These are phyloP conservation scores for Lophura nycthemera DNA, from an alignment of 2,113 vertebrate genomes.

Conservation along the genomic window DNA sequence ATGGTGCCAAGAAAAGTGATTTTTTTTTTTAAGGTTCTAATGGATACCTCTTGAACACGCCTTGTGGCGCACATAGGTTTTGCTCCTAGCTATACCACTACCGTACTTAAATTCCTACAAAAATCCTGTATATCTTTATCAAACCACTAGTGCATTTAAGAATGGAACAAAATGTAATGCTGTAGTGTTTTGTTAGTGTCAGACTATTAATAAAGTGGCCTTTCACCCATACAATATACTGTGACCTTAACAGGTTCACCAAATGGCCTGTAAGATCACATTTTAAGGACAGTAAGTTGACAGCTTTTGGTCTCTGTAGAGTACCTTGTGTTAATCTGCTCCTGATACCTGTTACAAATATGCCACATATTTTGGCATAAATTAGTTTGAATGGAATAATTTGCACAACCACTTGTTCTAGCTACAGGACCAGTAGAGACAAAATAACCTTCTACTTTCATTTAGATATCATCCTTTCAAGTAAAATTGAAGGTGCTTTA, in stretches of 20 bases:
- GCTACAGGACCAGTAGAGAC: not conserved
- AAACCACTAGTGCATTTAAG: not conserved
- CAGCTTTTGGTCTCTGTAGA: not conserved
- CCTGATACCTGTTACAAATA: not conserved
- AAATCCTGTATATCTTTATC: not conserved
- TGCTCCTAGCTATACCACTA: not conserved
- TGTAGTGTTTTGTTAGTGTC: not conserved
- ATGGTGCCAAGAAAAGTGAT: rapidly evolving
- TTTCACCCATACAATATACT: not conserved
- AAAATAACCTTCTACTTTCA: slow-evolving; percentile 52
- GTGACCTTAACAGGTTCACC: not conserved
- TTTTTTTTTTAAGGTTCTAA: not conserved
- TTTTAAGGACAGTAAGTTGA: not conserved
- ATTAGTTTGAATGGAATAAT: slow-evolving; percentile 6
- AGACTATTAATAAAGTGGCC: not conserved
- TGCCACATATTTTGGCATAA: slow-evolving; percentile 16
- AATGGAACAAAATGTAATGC: not conserved
- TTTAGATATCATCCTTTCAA: slow-evolving; percentile 53
- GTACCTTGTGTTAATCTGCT: not conserved
- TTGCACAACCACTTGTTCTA: slow-evolving; percentile 13
- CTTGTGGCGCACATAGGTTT: not conserved
- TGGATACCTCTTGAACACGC: not conserved
- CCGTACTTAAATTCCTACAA: not conserved
- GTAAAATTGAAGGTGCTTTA: slow-evolving; percentile 65
- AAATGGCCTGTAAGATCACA: not conserved